Percentiles rank a stretch among this genome's conserved stretches.
phyloP scores from a whole-genome alignment of 2,888 invertebrate genomes.

The Volucella zonaria region DNA sequence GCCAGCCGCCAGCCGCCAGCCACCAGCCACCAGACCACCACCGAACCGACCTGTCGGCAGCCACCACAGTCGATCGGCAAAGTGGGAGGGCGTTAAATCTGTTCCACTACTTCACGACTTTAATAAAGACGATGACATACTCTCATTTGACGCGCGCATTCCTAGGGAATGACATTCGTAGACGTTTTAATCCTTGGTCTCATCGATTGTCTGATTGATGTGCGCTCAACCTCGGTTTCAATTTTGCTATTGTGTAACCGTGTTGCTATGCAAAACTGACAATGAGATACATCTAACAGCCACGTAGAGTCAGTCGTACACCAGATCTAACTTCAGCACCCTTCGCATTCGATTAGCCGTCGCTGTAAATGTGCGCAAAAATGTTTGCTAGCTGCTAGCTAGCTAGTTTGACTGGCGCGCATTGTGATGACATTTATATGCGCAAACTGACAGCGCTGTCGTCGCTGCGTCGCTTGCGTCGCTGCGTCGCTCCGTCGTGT shows the following conservation, averaged over 20 bases:
- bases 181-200: constrained; percentile 59
- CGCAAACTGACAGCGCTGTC: constrained; percentile 64
- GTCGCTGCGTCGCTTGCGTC: constrained; percentile 29
- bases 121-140: constrained; percentile 51
- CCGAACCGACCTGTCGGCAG: too few species aligned
- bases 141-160: constrained; percentile 44
- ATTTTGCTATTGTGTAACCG: neutral
- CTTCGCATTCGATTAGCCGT: constrained; percentile 69
- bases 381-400: constrained; percentile 31
- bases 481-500: constrained; percentile 25
- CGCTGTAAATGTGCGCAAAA: constrained; percentile 57
- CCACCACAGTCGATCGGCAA: too few species aligned
- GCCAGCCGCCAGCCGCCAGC: too few species aligned
- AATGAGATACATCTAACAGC: constrained; percentile 46
- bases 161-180: constrained; percentile 65
- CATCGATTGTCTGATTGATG: constrained; percentile 43
- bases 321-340: constrained; percentile 43
- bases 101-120: constrained; percentile 37
- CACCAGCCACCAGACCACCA: too few species aligned
- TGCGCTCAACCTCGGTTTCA: neutral
- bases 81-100: constrained; percentile 62
- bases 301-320: neutral
- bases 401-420: constrained; percentile 29
- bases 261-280: constrained; percentile 48
- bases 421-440: constrained; percentile 72